Conservation (phyloP, 2,797 vertebrate species). For the Coendou prehensilis region DNA sequence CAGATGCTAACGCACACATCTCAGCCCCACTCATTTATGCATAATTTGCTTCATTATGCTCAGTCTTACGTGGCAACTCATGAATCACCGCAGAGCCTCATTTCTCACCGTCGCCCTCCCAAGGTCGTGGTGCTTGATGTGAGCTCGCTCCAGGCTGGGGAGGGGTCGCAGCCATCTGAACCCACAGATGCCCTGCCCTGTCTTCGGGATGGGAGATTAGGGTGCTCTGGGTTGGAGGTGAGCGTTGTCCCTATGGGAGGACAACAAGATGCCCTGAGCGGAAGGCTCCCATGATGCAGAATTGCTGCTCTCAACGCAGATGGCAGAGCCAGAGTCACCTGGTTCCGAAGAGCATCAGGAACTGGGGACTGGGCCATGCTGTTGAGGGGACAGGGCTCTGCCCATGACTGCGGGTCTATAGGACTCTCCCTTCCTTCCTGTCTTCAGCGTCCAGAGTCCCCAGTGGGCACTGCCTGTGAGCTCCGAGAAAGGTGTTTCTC, state of each 20-base stretch:
- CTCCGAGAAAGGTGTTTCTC: not conserved
- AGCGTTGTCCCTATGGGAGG: not conserved
- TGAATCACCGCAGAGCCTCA: not conserved
- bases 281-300: not conserved
- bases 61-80: not conserved
- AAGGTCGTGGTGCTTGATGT: not conserved
- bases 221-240: not conserved
- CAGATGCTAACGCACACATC: not conserved
- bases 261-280: fast-evolving
- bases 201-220: fast-evolving
- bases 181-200: not conserved
- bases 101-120: not conserved
- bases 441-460: not conserved
- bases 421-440: too few species aligned
- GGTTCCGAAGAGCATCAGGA: not conserved
- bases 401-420: fast-evolving
- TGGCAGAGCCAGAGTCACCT: fast-evolving
- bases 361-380: fast-evolving
- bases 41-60: slow-evolving; percentile 7
- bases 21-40: not conserved
- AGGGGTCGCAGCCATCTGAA: not conserved
- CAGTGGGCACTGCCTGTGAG: not conserved
- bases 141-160: not conserved
- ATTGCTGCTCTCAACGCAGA: fast-evolving
- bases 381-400: not conserved